phyloP scores from a whole-genome alignment of 2,888 invertebrate genomes.

The Aleiodes leptofemur region DNA sequence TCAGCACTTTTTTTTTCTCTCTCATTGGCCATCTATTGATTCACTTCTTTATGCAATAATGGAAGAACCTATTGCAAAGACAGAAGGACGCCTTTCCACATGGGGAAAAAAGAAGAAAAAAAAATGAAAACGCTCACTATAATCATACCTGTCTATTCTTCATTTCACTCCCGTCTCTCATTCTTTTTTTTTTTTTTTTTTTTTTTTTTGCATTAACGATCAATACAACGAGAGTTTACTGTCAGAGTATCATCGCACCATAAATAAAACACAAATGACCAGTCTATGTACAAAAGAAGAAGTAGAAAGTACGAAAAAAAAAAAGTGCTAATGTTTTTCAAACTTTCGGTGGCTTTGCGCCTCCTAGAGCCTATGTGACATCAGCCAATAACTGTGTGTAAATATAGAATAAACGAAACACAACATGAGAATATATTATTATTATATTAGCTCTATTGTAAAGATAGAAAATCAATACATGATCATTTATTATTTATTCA shows the following conservation, averaged over 20 bases:
- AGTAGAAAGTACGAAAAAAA: neutral
- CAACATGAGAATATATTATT: neutral
- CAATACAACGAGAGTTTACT: slow-evolving; percentile 18
- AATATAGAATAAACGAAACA: neutral
- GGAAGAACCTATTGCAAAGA: neutral
- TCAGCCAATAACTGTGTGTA: slow-evolving; percentile 5
- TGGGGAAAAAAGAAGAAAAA: neutral
- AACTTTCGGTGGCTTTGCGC: neutral
- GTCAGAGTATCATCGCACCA: slow-evolving; percentile 13
- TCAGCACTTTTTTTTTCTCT: neutral
- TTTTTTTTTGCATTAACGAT: slow-evolving; percentile 16
- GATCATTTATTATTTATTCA: neutral
- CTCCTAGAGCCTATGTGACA: neutral
- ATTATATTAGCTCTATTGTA: slow-evolving; percentile 13
- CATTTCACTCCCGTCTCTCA: slow-evolving; percentile 1
- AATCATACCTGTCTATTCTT: slow-evolving; percentile 1
- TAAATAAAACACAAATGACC: slow-evolving; percentile 20
- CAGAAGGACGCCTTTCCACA: neutral
- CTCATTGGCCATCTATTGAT: neutral
- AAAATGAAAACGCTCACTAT: neutral
- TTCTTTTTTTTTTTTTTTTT: slow-evolving; percentile 4
- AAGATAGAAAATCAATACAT: neutral
- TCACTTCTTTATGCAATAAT: neutral
- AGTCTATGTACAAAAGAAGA: neutral
- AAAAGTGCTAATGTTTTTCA: slow-evolving; percentile 13